These are phyloP conservation scores for Cuniculus paca DNA, from an alignment of 2,797 vertebrate genomes.

Conservation along the genomic window DNA sequence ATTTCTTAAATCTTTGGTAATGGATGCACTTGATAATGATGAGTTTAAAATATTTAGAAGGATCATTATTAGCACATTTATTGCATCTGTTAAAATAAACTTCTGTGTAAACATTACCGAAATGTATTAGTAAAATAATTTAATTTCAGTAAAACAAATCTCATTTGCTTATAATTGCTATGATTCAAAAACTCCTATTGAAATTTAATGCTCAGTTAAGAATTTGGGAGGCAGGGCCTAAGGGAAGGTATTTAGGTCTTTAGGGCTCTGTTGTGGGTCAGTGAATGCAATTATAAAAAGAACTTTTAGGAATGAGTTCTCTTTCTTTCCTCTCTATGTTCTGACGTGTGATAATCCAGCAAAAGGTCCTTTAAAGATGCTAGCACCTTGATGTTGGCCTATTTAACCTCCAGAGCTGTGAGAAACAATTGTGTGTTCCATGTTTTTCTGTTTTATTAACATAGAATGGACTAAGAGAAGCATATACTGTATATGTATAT, in stretches of 20 bases:
- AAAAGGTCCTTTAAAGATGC: neutral
- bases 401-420: neutral
- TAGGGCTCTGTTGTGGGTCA: neutral
- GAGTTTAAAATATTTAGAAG: neutral
- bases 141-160: neutral
- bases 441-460: neutral
- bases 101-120: neutral
- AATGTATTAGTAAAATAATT: neutral
- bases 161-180: neutral
- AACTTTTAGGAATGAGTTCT: neutral
- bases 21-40: neutral
- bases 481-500: neutral
- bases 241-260: neutral
- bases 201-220: neutral
- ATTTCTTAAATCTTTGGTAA: constrained; percentile 15
- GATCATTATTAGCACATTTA: neutral
- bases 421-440: neutral
- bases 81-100: neutral
- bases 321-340: neutral
- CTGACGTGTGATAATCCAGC: neutral
- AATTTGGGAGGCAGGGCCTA: neutral
- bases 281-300: neutral
- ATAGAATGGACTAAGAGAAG: neutral
- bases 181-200: neutral
- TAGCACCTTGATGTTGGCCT: neutral